These are phyloP conservation scores for roundworm (Caenorhabditis elegans) DNA, from an alignment of 1,140 invertebrate species.

Conservation along the genomic window WBcel235 BX284603.4:5316501-5317000, in stretches of 20 bases:
- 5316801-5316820: neutral
- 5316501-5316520: too few species aligned
- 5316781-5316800: neutral
- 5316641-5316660: slow-evolving; percentile 2
- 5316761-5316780: neutral
- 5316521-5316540: too few species aligned
- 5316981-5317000: too few species aligned
- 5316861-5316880: neutral
- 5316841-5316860: neutral
- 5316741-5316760: neutral
- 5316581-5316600: too few species aligned
- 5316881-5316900: neutral
- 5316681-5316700: neutral
- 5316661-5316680: too few species aligned
- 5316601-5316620: too few species aligned
- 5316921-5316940: neutral
- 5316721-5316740: neutral
- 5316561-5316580: too few species aligned
- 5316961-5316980: too few species aligned
- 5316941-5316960: too few species aligned
- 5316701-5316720: neutral
- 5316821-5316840: neutral
- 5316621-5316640: too few species aligned
- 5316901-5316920: neutral
- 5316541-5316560: too few species aligned